A percentile compares a stretch with the other conserved stretches of the same genome.
Conservation (phyloP, 2,113 vertebrate genomes). For the Etheostoma spectabile region DNA sequence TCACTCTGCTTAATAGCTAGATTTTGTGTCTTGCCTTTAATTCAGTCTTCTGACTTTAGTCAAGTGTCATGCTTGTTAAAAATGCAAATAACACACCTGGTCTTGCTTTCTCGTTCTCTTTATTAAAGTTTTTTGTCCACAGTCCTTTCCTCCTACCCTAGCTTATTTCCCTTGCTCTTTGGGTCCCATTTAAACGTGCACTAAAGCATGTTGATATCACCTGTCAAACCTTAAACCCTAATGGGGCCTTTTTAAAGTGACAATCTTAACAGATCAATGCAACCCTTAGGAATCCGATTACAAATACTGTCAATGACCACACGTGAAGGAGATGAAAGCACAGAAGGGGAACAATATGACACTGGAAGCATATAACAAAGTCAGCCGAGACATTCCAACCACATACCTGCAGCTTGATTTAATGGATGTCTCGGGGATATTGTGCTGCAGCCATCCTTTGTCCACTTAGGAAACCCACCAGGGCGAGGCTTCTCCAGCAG, state of each 20-base stretch:
- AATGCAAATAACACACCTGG: not conserved
- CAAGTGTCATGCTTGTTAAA: not conserved
- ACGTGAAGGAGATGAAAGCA: slow-evolving; percentile 57
- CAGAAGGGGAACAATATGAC: slow-evolving; percentile 22
- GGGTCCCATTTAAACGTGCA: slow-evolving; percentile 51
- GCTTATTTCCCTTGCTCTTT: not conserved
- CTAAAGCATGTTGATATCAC: slow-evolving; percentile 75
- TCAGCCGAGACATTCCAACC: slow-evolving; percentile 1
- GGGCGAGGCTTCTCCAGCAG: slow-evolving; percentile 20
- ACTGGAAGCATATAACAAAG: slow-evolving; percentile 22
- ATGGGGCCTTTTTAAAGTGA: slow-evolving; percentile 76
- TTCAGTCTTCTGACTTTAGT: not conserved
- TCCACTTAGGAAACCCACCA: slow-evolving; percentile 22
- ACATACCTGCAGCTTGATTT: slow-evolving; percentile 21
- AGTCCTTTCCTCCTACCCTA: not conserved
- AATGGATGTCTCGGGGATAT: not conserved
- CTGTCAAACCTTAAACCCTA: slow-evolving; percentile 81
- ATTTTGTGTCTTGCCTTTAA: not conserved
- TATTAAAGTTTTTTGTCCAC: not conserved
- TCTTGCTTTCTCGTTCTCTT: not conserved
- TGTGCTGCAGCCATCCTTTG: slow-evolving; percentile 13
- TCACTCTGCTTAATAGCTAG: slow-evolving; percentile 81
- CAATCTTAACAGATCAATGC: slow-evolving; percentile 84
- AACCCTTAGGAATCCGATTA: slow-evolving; percentile 59
- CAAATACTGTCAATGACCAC: slow-evolving; percentile 65